These are phyloP conservation scores for Acridotheres tristis DNA, from an alignment of 2,797 vertebrate genomes.

Conservation along the genomic window DNA sequence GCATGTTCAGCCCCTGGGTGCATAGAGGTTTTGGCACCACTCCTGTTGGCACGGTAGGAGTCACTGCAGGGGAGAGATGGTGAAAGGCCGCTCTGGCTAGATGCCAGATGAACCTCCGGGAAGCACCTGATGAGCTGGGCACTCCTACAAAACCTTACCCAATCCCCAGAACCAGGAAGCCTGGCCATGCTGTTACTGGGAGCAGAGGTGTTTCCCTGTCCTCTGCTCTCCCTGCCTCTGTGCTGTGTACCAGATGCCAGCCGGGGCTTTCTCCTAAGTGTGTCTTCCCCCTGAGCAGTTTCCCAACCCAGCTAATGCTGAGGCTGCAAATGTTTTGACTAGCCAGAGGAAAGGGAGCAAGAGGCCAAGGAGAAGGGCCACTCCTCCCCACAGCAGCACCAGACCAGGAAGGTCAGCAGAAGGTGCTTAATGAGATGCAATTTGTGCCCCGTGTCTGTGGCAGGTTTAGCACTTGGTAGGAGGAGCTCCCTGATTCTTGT, in stretches of 20 bases:
- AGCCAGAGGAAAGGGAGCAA: neutral
- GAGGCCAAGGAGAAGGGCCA: neutral
- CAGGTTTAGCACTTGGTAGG: neutral
- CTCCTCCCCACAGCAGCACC: neutral
- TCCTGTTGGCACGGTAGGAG: neutral
- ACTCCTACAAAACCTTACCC: neutral
- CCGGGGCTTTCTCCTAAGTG: neutral
- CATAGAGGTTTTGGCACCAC: neutral
- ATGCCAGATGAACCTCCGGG: neutral
- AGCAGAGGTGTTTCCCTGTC: neutral
- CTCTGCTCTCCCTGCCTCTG: neutral
- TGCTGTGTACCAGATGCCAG: rapidly evolving
- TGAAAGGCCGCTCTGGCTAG: neutral
- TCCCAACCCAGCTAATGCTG: neutral
- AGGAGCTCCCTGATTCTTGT: neutral
- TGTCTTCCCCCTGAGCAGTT: neutral
- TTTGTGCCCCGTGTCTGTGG: rapidly evolving
- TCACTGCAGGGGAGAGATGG: neutral
- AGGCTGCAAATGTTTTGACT: neutral
- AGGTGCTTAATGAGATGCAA: neutral
- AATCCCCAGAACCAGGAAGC: neutral
- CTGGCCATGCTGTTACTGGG: neutral
- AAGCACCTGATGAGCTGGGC: neutral
- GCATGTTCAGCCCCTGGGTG: neutral
- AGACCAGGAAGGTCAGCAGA: neutral